Conservation (phyloP, 1,140 invertebrate genomes). For the Dreissena rostriformis region DNA sequence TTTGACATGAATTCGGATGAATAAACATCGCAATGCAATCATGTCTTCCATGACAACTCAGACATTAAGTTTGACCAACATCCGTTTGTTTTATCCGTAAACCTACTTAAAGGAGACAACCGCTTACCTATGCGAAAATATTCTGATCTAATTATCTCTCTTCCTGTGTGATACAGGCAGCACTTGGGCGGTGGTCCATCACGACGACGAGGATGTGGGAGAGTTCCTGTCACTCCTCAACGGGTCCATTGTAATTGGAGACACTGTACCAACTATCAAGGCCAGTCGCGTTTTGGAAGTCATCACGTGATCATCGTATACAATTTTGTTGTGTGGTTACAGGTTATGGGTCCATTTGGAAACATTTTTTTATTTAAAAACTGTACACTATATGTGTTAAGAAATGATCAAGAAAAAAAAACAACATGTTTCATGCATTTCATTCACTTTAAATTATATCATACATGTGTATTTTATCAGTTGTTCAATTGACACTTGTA, state of each 20-base stretch:
- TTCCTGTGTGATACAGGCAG: constrained; percentile 43
- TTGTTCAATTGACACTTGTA: too few species aligned
- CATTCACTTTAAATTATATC: too few species aligned
- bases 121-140: neutral
- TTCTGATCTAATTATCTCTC: neutral
- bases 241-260: constrained; percentile 14
- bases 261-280: neutral
- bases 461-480: too few species aligned
- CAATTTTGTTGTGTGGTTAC: too few species aligned
- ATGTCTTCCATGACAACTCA: neutral
- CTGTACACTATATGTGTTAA: too few species aligned
- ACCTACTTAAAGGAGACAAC: neutral
- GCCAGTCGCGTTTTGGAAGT: constrained; percentile 42
- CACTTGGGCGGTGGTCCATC: constrained; percentile 61
- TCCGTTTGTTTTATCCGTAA: neutral
- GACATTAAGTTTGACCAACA: neutral
- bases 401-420: too few species aligned
- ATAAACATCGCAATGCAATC: neutral
- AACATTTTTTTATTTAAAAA: too few species aligned
- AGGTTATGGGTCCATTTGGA: too few species aligned
- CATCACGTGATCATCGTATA: constrained; percentile 6
- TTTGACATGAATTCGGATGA: too few species aligned
- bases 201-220: constrained; percentile 42
- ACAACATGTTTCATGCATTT: too few species aligned
- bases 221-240: neutral